A percentile compares a stretch with the other conserved stretches of the same genome.
These are phyloP conservation scores for Sinhomidia bicolor DNA, from an alignment of 2,888 invertebrate genomes.

Conservation along the genomic window DNA sequence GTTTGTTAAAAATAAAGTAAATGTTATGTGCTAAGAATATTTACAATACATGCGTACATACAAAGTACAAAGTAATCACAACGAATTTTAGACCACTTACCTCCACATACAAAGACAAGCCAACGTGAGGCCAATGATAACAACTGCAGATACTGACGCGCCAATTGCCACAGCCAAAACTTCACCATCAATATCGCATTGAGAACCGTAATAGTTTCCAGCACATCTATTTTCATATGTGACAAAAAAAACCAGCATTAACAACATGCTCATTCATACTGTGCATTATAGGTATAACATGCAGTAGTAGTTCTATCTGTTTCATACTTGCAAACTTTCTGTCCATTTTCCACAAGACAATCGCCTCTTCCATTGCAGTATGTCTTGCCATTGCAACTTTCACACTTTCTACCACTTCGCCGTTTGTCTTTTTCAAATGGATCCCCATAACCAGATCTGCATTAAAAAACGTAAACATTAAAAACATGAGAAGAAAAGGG, in stretches of 20 bases:
- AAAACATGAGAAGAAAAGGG: too few relatives aligned
- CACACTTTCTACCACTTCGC: constrained; percentile 89
- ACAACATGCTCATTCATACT: too few relatives aligned
- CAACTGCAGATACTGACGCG: constrained; percentile 92
- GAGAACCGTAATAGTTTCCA: constrained; percentile 93
- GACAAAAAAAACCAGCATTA: too few relatives aligned
- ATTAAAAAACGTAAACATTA: too few relatives aligned
- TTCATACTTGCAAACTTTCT: constrained; percentile 90
- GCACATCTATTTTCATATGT: constrained; percentile 85
- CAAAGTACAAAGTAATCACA: not conserved
- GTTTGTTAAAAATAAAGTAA: not conserved
- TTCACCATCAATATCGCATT: constrained; percentile 95
- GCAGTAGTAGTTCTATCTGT: too few relatives aligned
- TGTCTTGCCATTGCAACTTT: constrained; percentile 87
- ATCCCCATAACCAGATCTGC: constrained; percentile 89
- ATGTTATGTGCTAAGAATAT: too few relatives aligned
- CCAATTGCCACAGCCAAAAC: constrained; percentile 95
- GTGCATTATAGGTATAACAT: not conserved
- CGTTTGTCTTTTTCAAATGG: constrained; percentile 87
- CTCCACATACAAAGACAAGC: constrained; percentile 96
- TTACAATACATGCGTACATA: too few relatives aligned
- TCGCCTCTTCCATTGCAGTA: constrained; percentile 92
- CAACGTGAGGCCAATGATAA: constrained; percentile 93
- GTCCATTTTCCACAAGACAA: constrained; percentile 90
- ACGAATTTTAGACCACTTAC: constrained; percentile 83